phyloP scores from a whole-genome alignment of 2,113 vertebrate genomes.

The Ochotona curzoniae region DNA sequence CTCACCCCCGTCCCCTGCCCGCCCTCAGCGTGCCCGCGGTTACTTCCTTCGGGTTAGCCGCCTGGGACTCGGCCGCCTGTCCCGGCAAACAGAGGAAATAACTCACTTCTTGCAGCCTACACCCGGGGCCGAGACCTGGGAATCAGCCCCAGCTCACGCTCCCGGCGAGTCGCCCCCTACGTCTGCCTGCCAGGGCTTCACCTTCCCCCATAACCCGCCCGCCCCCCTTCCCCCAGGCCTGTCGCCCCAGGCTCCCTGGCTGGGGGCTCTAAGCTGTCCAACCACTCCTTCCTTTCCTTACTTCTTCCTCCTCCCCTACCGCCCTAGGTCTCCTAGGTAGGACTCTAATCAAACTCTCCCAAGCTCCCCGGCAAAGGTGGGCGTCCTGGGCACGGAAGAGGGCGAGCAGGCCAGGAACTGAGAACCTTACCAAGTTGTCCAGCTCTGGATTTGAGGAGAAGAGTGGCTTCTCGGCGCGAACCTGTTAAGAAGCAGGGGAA shows the following conservation, averaged over 20 bases:
- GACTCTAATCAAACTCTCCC: not conserved
- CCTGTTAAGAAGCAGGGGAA: slow-evolving; percentile 85
- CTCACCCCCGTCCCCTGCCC: slow-evolving; percentile 44
- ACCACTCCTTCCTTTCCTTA: not conserved
- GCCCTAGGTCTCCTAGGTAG: not conserved
- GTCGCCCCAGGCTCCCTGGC: no score
- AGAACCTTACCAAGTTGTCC: slow-evolving; percentile 98
- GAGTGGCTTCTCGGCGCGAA: slow-evolving; percentile 99
- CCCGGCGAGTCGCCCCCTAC: not conserved
- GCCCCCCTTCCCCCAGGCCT: not conserved
- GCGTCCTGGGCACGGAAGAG: not conserved
- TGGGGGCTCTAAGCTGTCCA: not conserved
- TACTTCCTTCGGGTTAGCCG: slow-evolving; percentile 85
- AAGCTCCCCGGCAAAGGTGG: not conserved
- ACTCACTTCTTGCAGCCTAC: slow-evolving; percentile 71
- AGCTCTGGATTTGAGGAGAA: slow-evolving; percentile 99
- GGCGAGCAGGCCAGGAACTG: not conserved
- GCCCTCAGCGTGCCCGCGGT: slow-evolving; percentile 72
- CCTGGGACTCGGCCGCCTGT: slow-evolving; percentile 79
- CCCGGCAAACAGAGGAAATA: slow-evolving; percentile 80
- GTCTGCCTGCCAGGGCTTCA: not conserved
- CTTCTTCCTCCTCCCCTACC: not conserved
- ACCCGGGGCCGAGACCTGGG: slow-evolving; percentile 73
- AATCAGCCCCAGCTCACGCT: not conserved
- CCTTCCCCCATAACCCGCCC: not conserved